Evolutionary conservation across 2,113 vertebrate genomes (phyloP), one percentile per base, ranked within the genome.

Genomic region (Corythoichthys haematopterus): DNA sequence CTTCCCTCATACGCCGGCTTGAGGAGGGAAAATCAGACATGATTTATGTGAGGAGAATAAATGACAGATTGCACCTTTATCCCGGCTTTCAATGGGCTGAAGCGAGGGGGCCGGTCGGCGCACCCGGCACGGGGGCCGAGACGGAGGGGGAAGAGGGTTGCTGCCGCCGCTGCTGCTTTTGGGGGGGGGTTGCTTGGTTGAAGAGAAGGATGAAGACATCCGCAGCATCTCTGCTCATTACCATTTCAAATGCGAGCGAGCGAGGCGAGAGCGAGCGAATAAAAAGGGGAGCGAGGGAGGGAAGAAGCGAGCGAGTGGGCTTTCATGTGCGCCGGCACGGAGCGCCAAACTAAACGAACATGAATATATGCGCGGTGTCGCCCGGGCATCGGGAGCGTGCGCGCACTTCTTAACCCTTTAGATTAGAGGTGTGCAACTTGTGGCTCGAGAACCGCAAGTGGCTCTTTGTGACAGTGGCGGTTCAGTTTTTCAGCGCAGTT

Each of bases 221-320:
- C 83, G 86, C 86, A 88, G 84, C 80, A 88, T 85, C 83, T 85
- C 81, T 83, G 63, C 87, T 89, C 88, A 89, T 89, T 89, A 88
- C 83, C 88, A 89, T 89, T 89, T 89, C 88, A 89, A 89, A 89
- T 89, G 86, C 81, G 82, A 40, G 74, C 70, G 75, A 82, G 33
- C 69, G 77, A 82, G 67, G 82, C 76, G 79, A 66, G 66, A 75
- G 74, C 4, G 77, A 72, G 79, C 3, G 80, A 60, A 77, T 55
- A 80, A 66, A 38, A 72, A 53, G 36, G 58, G 57, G 67, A 47
- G 74, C 20, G 57, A 58, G 64, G 66, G 69, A 68, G 28, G 61
- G 63, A 70, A 40, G 33, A 36, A 66, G 66, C 63, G 55, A 77
- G 79, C 74, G 83, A 87, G 82, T 70, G 82, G 71, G 80, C 83